Evolutionary conservation across 53 echinoderm and acorn worm species (phyloP).

Genomic region (Holothuria leucospilota): DNA sequence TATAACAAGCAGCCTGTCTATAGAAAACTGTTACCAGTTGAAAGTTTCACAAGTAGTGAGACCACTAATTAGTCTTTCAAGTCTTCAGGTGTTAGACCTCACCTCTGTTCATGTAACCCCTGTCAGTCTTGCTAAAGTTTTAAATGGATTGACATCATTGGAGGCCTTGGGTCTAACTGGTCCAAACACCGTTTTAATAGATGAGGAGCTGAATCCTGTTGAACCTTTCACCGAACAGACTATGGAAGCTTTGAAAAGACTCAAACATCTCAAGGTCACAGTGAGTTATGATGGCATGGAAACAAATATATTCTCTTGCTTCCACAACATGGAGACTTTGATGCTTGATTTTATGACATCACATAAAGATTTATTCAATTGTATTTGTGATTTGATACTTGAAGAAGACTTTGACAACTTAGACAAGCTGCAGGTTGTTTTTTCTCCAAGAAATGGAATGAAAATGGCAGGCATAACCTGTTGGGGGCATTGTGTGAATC

Average conservation of each 20-base stretch:
- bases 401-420: not conserved
- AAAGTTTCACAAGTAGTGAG: constrained; percentile 10
- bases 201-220: not conserved
- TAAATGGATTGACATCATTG: not conserved
- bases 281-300: not conserved
- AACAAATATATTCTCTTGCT: constrained; percentile 9
- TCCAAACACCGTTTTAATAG: not conserved
- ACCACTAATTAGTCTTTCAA: not conserved
- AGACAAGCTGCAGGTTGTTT: not conserved
- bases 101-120: not conserved
- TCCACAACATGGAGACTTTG: constrained; percentile 17
- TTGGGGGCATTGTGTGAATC: not conserved
- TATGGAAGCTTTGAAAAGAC: not conserved
- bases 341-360: constrained; percentile 10
- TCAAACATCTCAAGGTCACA: constrained; percentile 20
- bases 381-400: constrained; percentile 15
- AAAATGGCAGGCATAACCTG: not conserved
- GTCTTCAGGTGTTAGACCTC: constrained; percentile 7
- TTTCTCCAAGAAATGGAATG: not conserved
- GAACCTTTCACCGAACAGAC: constrained; percentile 13
- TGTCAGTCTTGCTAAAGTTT: not conserved
- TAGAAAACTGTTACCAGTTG: constrained; percentile 28
- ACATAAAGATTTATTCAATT: not conserved
- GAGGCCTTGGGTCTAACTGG: not conserved
- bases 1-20: not conserved